Evolutionary conservation across 1,140 invertebrate species (phyloP).

Genomic region (Eubasilissa regina): DNA sequence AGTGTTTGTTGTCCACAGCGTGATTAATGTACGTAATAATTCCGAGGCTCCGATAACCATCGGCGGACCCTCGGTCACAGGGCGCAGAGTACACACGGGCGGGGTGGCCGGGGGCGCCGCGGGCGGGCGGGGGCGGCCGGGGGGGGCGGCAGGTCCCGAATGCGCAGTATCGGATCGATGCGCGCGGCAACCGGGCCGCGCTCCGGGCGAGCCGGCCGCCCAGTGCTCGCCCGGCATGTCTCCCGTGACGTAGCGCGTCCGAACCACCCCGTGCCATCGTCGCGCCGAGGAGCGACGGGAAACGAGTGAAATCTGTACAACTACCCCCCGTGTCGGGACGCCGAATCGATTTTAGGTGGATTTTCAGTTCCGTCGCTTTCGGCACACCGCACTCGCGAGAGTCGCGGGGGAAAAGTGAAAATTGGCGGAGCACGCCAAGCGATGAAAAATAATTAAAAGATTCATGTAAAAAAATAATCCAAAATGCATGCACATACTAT

Average conservation of each 20-base stretch:
- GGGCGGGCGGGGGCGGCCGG: not conserved
- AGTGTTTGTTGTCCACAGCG: too few species aligned
- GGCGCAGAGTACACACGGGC: not conserved
- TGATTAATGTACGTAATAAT: too few species aligned
- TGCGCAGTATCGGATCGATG: slow-evolving; percentile 49
- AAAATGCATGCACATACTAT: too few species aligned
- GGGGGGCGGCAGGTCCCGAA: not conserved
- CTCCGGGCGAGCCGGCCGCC: slow-evolving; percentile 8
- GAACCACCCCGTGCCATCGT: not conserved
- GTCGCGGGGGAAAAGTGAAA: too few species aligned
- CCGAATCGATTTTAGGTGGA: too few species aligned
- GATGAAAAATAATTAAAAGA: not conserved
- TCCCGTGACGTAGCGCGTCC: slow-evolving; percentile 5
- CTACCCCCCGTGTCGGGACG: too few species aligned
- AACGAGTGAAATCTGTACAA: too few species aligned
- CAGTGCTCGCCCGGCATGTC: slow-evolving; percentile 25
- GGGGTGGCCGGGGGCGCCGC: not conserved
- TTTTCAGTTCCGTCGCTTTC: too few species aligned
- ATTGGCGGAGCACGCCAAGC: not conserved
- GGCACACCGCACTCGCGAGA: too few species aligned
- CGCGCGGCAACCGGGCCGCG: slow-evolving; percentile 29
- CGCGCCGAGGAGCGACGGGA: too few species aligned
- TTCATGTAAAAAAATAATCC: not conserved
- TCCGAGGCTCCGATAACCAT: too few species aligned
- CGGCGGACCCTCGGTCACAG: not conserved